A percentile compares a stretch with the other conserved stretches of the same genome.
phyloP scores from a whole-genome alignment of 2,888 invertebrate genomes.

The Macaria liturata region DNA sequence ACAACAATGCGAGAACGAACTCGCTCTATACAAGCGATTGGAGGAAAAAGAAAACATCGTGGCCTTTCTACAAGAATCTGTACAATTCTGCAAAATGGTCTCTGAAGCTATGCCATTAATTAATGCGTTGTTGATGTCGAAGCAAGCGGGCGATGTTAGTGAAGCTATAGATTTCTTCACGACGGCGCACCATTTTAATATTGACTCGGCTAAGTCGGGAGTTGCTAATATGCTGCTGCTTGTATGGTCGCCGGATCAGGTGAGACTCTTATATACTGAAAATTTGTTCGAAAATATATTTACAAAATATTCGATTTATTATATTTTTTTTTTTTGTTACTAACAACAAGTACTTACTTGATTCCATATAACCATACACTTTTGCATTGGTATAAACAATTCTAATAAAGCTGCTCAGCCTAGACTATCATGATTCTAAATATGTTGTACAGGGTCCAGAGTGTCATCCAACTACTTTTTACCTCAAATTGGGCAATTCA shows the following conservation, averaged over 20 bases:
- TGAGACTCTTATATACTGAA: conserved; percentile 40
- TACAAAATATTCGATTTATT: too few relatives aligned
- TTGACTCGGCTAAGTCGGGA: conserved; percentile 88
- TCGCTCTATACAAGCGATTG: conserved; percentile 78
- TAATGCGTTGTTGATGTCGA: conserved; percentile 88
- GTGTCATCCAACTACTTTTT: too few relatives aligned
- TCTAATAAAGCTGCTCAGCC: too few relatives aligned
- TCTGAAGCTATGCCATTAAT: conserved; percentile 83
- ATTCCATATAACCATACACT: too few relatives aligned
- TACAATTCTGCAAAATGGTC: conserved; percentile 76
- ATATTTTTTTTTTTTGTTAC: too few relatives aligned
- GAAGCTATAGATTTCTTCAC: conserved; percentile 96
- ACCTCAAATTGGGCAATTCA: too few relatives aligned
- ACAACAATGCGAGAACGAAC: conserved; percentile 71
- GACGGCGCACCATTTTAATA: conserved; percentile 89
- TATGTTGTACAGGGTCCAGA: too few relatives aligned
- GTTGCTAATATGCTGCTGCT: conserved; percentile 90
- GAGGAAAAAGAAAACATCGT: conserved; percentile 85
- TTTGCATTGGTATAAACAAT: too few relatives aligned
- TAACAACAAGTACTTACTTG: too few relatives aligned
- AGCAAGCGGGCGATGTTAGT: conserved; percentile 90
- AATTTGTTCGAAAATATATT: too few relatives aligned
- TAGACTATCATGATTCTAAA: too few relatives aligned
- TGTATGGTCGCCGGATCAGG: conserved; percentile 91
- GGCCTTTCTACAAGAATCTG: conserved; percentile 87